Base-by-base conservation (phyloP, 2,113 vertebrate species). In the Sciurus niger region DNA sequence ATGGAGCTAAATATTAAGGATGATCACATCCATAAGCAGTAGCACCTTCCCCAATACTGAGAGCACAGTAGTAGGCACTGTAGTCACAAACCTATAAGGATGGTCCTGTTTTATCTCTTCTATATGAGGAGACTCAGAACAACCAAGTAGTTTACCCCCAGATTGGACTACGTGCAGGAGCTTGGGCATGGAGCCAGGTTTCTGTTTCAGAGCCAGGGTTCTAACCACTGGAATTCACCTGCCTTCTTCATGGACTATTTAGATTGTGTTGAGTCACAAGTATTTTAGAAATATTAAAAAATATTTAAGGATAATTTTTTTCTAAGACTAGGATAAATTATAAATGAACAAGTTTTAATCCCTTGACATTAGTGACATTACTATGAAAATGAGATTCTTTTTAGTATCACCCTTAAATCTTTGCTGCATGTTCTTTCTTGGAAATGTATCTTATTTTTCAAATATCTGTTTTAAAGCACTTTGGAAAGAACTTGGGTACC, bases 201-300 rank as follows among this genome's bases (percentile, higher is more conserved):
- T 84, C 58, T 86, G 12, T 87, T 84, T 78, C 24, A 79, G 65
- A 89, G 46, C 46, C 30, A 74, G 20, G 60, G 58, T 37, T 90
- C 25, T n/a, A n/a, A 40, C 43, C 7, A 24, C 25, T 43, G 24
- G 89, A 77, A 6, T 55, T 65, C 20, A 74, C 20, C 80, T 95
- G 76, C 14, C 48, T 92, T 65, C 48, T 65, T 28, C 25, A 77
- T 68, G 16, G 53, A 68, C 80, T 83, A 0, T 82, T 72, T 25
- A 92, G 30, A 30, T 73, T 58, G 51, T 58, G 2, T 70, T 84
- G 60, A 58, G 67, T 85, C 67, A 46, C 79, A n/a, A 93, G 55
- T 94, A 58, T 48, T 97, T 93, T 74, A 85, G 40, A 95, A 96
- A 89, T 89, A n/a, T 95, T 63, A 83, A n/a, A 90, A 84, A 85